Conservation (phyloP, 2,888 invertebrate species). For the Apotomis capreana region DNA sequence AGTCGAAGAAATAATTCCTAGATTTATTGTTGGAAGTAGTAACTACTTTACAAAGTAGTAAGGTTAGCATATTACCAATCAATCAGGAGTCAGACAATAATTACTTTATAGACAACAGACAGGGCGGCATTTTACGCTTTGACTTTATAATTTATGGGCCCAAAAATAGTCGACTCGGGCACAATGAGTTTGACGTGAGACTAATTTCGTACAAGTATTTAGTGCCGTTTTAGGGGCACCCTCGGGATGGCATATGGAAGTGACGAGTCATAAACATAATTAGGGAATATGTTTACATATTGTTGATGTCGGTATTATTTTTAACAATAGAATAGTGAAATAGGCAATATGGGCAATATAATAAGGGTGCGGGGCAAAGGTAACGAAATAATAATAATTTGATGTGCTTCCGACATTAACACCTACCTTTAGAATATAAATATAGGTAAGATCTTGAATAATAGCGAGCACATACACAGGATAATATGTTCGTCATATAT, state of each 20-base stretch:
- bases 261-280: constrained; percentile 10
- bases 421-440: too few relatives aligned
- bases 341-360: background rate
- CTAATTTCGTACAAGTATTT: constrained; percentile 70
- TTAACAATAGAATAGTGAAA: constrained; percentile 6
- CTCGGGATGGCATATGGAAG: constrained; percentile 2
- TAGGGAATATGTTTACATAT: constrained; percentile 24
- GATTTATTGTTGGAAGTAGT: too few relatives aligned
- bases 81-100: constrained; percentile 52
- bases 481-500: too few relatives aligned
- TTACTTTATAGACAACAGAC: constrained; percentile 64
- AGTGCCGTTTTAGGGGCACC: constrained; percentile 55
- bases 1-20: too few relatives aligned
- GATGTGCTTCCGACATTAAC: too few relatives aligned
- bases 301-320: constrained; percentile 5
- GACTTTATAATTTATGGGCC: constrained; percentile 66
- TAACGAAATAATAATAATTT: too few relatives aligned
- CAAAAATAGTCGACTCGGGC: constrained; percentile 60
- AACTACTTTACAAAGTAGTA: background rate
- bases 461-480: too few relatives aligned
- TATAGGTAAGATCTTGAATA: too few relatives aligned
- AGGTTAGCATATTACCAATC: constrained; percentile 22
- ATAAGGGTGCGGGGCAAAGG: background rate
- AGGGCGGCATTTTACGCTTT: constrained; percentile 64
- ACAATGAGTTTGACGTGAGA: constrained; percentile 64